Conservation (phyloP, 2,888 invertebrate species). For the Tridacna gigas region DNA sequence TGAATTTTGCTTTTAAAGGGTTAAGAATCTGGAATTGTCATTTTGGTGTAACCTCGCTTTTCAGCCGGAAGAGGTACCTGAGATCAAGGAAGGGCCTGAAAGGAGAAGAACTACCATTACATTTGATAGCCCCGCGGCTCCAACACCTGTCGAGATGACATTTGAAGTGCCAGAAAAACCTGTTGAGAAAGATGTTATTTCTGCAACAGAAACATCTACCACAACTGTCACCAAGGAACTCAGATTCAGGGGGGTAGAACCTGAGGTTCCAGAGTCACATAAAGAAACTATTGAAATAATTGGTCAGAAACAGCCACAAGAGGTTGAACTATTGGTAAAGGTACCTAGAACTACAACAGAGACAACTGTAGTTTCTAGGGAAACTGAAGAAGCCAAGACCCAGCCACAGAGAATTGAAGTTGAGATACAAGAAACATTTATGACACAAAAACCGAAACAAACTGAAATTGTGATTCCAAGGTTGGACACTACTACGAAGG, state of each 20-base stretch:
- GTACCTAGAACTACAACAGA: conserved; percentile 65
- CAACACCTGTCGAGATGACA: conserved; percentile 70
- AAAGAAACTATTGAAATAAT: conserved; percentile 81
- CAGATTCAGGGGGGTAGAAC: conserved; percentile 66
- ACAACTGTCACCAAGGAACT: conserved; percentile 75
- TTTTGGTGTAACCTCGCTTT: too few species aligned
- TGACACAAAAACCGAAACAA: conserved; percentile 72
- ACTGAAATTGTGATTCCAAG: conserved; percentile 75
- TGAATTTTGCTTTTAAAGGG: too few species aligned
- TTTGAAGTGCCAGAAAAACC: conserved; percentile 72
- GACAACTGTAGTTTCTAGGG: conserved; percentile 60
- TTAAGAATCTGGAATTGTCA: too few species aligned
- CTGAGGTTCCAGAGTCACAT: conserved; percentile 69
- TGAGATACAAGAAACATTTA: conserved; percentile 76
- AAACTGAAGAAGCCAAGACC: conserved; percentile 62
- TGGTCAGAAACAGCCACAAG: conserved; percentile 71
- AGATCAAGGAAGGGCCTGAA: conserved; percentile 73
- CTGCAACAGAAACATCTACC: conserved; percentile 71
- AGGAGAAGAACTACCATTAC: conserved; percentile 70
- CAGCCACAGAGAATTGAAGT: conserved; percentile 78
- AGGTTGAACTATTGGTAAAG: conserved; percentile 69
- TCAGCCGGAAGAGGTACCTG: conserved; percentile 63
- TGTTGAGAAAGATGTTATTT: conserved; percentile 65
- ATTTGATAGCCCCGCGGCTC: conserved; percentile 72
- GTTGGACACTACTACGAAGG: conserved; percentile 64